These are phyloP conservation scores for Ecliptopera silaceata DNA, from an alignment of 2,888 invertebrate species.

Conservation along the genomic window DNA sequence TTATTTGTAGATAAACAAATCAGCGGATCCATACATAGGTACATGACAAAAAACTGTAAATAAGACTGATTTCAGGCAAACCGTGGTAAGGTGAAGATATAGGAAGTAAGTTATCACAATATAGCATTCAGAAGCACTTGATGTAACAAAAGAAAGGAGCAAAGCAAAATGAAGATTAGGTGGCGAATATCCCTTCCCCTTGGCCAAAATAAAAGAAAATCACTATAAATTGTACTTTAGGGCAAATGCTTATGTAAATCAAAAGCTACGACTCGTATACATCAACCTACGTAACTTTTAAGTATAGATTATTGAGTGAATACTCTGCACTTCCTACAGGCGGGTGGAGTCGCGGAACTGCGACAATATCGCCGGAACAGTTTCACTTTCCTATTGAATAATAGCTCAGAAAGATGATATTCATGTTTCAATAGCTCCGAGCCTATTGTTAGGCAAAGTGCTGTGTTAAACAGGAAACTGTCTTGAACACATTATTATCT, in stretches of 20 bases:
- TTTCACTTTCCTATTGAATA: constrained; percentile 45
- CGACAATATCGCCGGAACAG: constrained; percentile 34
- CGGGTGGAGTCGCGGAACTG: constrained; percentile 22
- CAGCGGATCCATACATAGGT: too few species aligned
- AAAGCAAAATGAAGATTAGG: neutral
- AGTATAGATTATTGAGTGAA: constrained; percentile 3
- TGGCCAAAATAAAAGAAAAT: neutral
- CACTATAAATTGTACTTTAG: neutral
- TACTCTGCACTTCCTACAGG: constrained; percentile 18
- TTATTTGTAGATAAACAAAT: too few species aligned
- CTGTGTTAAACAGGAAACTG: constrained; percentile 6
- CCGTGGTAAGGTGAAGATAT: too few species aligned
- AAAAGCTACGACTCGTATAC: neutral
- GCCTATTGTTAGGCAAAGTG: constrained; percentile 21
- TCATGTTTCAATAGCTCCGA: constrained; percentile 12
- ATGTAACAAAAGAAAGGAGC: neutral
- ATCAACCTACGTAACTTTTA: neutral
- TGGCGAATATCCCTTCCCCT: too few species aligned
- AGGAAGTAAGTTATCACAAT: too few species aligned
- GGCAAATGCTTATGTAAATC: neutral
- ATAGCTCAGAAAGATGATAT: constrained; percentile 31
- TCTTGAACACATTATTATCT: neutral
- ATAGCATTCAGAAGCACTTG: too few species aligned
- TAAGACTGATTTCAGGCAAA: too few species aligned
- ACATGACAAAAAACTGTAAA: neutral